Percentiles rank a stretch among this genome's conserved stretches.
These are phyloP conservation scores for Lepus americanus DNA, from an alignment of 2,113 vertebrate genomes.

Conservation along the genomic window DNA sequence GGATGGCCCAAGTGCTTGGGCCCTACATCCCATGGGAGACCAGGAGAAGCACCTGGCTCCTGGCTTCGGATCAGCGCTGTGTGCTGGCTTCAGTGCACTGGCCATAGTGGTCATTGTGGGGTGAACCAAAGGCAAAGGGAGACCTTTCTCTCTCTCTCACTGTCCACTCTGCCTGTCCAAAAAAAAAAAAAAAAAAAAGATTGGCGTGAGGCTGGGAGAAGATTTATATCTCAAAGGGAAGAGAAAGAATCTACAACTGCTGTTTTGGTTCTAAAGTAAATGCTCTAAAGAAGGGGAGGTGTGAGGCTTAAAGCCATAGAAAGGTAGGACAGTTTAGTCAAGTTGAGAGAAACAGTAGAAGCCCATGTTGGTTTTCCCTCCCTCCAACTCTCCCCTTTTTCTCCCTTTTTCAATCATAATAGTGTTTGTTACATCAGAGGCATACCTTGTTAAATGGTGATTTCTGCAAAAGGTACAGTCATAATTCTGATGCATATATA, in stretches of 20 bases:
- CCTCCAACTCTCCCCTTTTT: rapidly evolving
- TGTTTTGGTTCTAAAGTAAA: not conserved
- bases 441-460: not conserved
- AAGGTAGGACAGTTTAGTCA: not conserved
- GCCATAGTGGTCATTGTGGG: too few relatives aligned
- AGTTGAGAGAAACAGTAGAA: rapidly evolving
- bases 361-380: rapidly evolving
- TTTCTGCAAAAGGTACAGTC: not conserved
- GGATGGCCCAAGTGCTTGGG: too few relatives aligned
- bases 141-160: too few relatives aligned
- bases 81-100: too few relatives aligned
- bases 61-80: too few relatives aligned
- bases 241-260: not conserved
- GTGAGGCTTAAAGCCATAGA: too few relatives aligned
- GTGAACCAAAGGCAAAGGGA: too few relatives aligned
- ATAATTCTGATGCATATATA: not conserved
- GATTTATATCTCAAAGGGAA: not conserved
- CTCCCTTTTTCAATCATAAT: not conserved
- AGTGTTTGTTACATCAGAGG: not conserved
- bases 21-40: too few relatives aligned
- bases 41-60: too few relatives aligned
- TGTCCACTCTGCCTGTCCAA: too few relatives aligned
- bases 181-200: not conserved
- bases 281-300: not conserved
- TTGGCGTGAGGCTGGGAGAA: not conserved